Evolutionary conservation across 1,140 invertebrate species (phyloP), one percentile per base, ranked within the genome.

Genomic region (Drosophila santomea): DNA sequence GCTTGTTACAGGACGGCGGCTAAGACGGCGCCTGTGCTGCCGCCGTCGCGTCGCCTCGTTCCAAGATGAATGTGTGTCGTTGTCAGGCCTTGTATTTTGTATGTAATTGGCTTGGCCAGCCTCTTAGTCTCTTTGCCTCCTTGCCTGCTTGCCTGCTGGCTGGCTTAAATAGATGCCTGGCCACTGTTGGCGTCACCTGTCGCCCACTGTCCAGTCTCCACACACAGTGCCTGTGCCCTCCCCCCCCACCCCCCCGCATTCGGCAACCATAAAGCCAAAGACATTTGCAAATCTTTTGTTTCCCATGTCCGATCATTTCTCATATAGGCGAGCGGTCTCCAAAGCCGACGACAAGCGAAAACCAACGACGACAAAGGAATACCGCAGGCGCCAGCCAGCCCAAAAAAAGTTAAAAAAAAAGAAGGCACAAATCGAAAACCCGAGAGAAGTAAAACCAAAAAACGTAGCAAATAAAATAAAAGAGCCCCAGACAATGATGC

Each of bases 271-370:
- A 88, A 88, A 88, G 84, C 84, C 74, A 89, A 89, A 89, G 85
- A 90, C 85, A 85, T 90, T 90, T 90, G 85, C 86, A 85, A 90
- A 91, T 91, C 89, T 91, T 91, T 91, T 91, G 89, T 91, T 91
- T 91, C 84, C 78, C 78, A 85, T 91, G 89, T 91, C 84, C 79
- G 89, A 91, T 91, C 89, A 89, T 91, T 91, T 91, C 89, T 91
- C 89, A 91, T 91, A 91, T 80, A 67, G 76, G 79, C 84, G 62
- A 82, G 85, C 85, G 72, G 71, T 74, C 48, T 67, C 66, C 55
- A 17, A 39, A 25, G 15, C 57, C 64, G 25, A 62, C 59, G 51
- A 58, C 55, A 57, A 71, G 38, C 20, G 77, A 57, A 45, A 23
- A 71, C 62, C 62, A 60, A 71, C 69, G 69, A 91, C 80, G 88